These are phyloP conservation scores for Xyliphius kryptos DNA, from an alignment of 2,113 vertebrate species.

Conservation along the genomic window DNA sequence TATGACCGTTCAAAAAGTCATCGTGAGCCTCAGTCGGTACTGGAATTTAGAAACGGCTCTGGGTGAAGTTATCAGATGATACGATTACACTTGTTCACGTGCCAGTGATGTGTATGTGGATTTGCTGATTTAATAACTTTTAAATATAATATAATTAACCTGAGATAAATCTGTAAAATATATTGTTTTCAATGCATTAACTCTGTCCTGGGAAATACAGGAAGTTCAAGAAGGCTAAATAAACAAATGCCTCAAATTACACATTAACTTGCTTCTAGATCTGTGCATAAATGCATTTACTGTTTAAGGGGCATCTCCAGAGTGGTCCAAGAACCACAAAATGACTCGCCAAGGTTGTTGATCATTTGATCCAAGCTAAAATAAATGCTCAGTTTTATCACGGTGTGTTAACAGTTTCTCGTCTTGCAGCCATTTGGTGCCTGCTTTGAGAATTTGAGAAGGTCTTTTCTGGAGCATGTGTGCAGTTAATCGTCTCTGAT, in stretches of 20 bases:
- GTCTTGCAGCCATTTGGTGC: not conserved
- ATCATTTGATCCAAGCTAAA: not conserved
- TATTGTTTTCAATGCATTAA: conserved; percentile 3
- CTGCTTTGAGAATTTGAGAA: not conserved
- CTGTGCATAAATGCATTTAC: not conserved
- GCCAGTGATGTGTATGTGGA: too few species aligned
- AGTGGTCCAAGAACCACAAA: not conserved
- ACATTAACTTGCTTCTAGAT: not conserved
- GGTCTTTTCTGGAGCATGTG: not conserved
- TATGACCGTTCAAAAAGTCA: not conserved
- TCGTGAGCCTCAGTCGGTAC: not conserved
- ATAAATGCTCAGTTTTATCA: not conserved
- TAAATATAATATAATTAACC: too few species aligned
- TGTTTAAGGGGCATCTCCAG: not conserved
- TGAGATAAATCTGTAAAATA: too few species aligned
- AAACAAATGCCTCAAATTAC: not conserved
- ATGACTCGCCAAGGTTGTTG: not conserved
- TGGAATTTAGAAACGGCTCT: conserved; percentile 5
- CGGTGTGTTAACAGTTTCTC: not conserved
- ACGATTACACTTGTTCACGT: not conserved
- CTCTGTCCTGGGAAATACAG: not conserved
- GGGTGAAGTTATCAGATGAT: not conserved
- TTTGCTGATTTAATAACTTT: too few species aligned
- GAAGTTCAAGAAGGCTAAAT: not conserved
- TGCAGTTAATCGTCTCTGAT: not conserved